Evolutionary conservation across 2,797 vertebrate genomes (phyloP).

Genomic region (Tamandua tetradactyla): DNA sequence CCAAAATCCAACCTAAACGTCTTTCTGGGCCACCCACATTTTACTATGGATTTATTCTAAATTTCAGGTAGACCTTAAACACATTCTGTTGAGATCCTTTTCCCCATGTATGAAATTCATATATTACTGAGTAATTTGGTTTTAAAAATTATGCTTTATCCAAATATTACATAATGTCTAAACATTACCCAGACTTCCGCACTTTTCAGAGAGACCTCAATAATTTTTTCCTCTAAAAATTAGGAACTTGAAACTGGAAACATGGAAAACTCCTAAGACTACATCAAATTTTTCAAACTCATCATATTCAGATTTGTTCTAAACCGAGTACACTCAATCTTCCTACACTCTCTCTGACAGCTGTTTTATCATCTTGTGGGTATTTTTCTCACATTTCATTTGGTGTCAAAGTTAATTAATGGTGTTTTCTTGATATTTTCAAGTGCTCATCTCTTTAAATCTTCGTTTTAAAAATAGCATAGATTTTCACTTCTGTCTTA

Average conservation of each 20-base stretch:
- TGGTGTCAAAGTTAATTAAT: neutral
- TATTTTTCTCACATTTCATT: slow-evolving; percentile 21
- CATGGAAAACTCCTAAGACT: slow-evolving; percentile 27
- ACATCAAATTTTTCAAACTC: slow-evolving; percentile 19
- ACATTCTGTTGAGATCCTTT: neutral
- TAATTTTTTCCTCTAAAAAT: neutral
- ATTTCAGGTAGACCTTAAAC: neutral
- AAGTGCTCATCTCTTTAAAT: neutral
- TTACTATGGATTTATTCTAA: slow-evolving; percentile 15
- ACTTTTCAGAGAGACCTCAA: neutral
- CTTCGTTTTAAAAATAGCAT: neutral
- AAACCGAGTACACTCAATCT: neutral
- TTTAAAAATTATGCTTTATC: slow-evolving; percentile 12
- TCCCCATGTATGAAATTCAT: slow-evolving; percentile 1
- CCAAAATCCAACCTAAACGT: neutral
- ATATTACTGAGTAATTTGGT: neutral
- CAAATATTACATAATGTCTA: neutral
- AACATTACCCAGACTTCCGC: slow-evolving; percentile 12
- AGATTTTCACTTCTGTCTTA: neutral
- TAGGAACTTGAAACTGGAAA: slow-evolving; percentile 2
- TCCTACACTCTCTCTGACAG: slow-evolving; percentile 1
- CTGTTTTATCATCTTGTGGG: neutral
- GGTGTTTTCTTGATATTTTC: slow-evolving; percentile 31
- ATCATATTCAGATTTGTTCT: neutral
- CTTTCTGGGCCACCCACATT: neutral